Conservation (phyloP, 2,113 vertebrate species). For the Sphaerodactylus townsendi region DNA sequence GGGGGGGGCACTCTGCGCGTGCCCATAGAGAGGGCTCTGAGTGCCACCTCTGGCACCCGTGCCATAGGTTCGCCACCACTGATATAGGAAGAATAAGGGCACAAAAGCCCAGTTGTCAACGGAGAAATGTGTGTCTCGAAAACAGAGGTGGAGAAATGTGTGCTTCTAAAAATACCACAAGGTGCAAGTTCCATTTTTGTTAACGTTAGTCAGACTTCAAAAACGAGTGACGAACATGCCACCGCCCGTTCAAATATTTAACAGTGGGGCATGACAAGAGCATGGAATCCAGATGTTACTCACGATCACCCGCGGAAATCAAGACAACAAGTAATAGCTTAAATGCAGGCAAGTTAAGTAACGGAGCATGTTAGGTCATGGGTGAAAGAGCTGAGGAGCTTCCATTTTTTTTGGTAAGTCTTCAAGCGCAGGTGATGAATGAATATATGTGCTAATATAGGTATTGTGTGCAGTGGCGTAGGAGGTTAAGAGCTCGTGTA, state of each 20-base stretch:
- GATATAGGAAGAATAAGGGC: neutral
- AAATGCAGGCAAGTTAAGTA: neutral
- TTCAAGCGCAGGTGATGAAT: neutral
- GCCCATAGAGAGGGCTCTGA: too few species aligned
- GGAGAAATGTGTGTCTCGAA: neutral
- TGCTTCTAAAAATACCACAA: conserved; percentile 8
- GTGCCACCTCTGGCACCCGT: too few species aligned
- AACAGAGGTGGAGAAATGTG: neutral
- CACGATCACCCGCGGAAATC: neutral
- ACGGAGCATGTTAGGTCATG: neutral
- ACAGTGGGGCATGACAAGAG: neutral
- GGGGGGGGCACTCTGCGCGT: too few species aligned
- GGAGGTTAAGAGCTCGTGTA: too few species aligned
- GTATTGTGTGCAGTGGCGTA: too few species aligned
- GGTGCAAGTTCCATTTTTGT: neutral
- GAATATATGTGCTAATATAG: neutral
- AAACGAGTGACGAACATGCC: neutral
- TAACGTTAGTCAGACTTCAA: neutral
- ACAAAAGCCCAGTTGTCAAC: neutral
- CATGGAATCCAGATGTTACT: neutral
- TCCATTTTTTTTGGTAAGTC: neutral
- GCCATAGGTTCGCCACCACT: too few species aligned
- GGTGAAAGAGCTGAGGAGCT: neutral
- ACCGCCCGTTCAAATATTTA: neutral
- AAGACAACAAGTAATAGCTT: neutral